Conservation (phyloP, 2,888 invertebrate genomes). For the Hyles lineata region DNA sequence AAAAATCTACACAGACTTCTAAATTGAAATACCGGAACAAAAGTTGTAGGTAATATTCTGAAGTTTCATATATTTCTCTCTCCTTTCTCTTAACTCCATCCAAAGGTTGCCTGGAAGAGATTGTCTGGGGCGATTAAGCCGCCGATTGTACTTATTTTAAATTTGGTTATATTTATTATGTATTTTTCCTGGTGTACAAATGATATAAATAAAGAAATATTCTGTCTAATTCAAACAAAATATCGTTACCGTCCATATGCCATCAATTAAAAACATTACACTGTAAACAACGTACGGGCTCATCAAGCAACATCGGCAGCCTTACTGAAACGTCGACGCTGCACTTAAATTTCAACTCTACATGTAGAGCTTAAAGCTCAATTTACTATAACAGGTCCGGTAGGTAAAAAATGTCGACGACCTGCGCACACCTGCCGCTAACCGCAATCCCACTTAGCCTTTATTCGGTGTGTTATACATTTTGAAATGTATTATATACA, state of each 20-base stretch:
- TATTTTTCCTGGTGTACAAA: no score
- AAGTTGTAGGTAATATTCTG: no score
- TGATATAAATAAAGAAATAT: no score
- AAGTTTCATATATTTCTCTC: no score
- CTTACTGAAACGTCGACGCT: conserved; percentile 25
- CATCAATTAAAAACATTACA: conserved; percentile 23
- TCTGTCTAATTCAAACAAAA: no score
- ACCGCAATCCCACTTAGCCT: conserved; percentile 59
- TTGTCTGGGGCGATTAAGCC: no score
- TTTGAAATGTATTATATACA: conserved; percentile 19
- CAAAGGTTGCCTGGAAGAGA: no score
- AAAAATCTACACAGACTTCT: no score
- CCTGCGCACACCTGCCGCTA: conserved; percentile 67
- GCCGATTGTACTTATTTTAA: no score
- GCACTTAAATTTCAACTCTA: conserved; percentile 37
- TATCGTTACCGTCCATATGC: conserved; percentile 1
- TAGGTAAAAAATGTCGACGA: conserved; percentile 68
- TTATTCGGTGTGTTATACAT: conserved; percentile 29
- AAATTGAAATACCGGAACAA: no score
- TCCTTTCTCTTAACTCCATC: no score
- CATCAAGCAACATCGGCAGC: conserved; percentile 29
- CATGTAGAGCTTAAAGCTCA: conserved; percentile 26
- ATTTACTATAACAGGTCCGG: conserved; percentile 38
- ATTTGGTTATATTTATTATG: no score
- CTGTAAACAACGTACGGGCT: conserved; percentile 24